Conservation (phyloP, 2,888 invertebrate genomes). For the Agrochola lota region DNA sequence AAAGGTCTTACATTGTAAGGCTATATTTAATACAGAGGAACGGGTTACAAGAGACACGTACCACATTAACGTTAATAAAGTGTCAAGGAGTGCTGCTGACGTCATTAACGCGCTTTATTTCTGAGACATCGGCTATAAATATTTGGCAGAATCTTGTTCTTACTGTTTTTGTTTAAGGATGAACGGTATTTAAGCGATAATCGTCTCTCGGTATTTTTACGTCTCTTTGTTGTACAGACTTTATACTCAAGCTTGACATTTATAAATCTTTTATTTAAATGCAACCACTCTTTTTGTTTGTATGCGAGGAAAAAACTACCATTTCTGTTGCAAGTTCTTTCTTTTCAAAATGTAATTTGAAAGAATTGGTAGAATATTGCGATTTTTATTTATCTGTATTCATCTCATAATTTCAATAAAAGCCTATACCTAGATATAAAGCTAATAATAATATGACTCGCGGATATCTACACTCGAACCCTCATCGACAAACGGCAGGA, state of each 20-base stretch:
- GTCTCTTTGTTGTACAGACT: slow-evolving; percentile 21
- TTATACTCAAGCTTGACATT: slow-evolving; percentile 33
- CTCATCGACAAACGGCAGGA: slow-evolving; percentile 14
- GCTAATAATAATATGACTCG: slow-evolving; percentile 9
- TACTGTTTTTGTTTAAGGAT: slow-evolving; percentile 25
- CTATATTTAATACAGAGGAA: slow-evolving; percentile 40
- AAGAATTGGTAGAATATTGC: neutral
- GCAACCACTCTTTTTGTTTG: slow-evolving; percentile 5
- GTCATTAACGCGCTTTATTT: slow-evolving; percentile 51
- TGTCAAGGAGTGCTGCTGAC: slow-evolving; percentile 53
- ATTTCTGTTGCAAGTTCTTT: neutral
- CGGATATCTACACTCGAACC: slow-evolving; percentile 7
- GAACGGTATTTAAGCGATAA: slow-evolving; percentile 30
- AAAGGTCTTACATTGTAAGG: slow-evolving; percentile 47
- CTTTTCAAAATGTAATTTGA: neutral
- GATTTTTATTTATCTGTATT: neutral
- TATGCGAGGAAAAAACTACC: neutral
- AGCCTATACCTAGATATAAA: neutral
- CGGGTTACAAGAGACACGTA: slow-evolving; percentile 46
- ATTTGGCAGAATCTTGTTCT: slow-evolving; percentile 32
- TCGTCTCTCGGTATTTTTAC: slow-evolving; percentile 23
- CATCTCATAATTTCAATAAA: neutral
- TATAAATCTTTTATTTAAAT: slow-evolving; percentile 15
- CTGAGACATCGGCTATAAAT: slow-evolving; percentile 33
- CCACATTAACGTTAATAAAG: slow-evolving; percentile 41